A percentile compares a stretch with the other conserved stretches of the same genome.
phyloP scores from a whole-genome alignment of 2,888 invertebrate genomes.

The Epirrhoe tristata region DNA sequence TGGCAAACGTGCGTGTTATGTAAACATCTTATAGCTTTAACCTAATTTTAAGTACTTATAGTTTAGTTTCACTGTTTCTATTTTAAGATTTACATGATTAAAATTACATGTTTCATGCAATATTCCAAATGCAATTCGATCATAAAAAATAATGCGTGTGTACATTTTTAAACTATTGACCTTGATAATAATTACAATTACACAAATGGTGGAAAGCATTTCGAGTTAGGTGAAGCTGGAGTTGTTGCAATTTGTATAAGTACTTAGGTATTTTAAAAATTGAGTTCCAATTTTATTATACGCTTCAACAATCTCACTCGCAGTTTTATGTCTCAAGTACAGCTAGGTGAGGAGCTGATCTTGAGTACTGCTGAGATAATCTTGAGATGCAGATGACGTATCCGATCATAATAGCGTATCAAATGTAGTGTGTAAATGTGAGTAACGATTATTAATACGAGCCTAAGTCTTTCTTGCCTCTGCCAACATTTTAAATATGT shows the following conservation, averaged over 20 bases:
- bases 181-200: neutral
- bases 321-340: too few species aligned
- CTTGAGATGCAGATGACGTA: too few species aligned
- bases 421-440: too few species aligned
- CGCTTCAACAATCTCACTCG: too few species aligned
- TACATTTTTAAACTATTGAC: neutral
- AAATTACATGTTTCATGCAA: neutral
- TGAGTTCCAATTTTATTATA: neutral
- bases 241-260: neutral
- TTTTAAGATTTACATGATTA: neutral
- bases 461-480: too few species aligned
- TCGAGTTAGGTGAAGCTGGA: neutral
- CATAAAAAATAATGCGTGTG: neutral
- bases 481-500: too few species aligned
- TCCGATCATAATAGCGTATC: too few species aligned
- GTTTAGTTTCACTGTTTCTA: neutral
- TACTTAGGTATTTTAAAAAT: too few species aligned
- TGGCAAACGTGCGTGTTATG: neutral
- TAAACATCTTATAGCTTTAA: neutral
- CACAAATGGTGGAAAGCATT: neutral
- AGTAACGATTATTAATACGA: too few species aligned
- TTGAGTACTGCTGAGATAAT: too few species aligned
- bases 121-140: neutral
- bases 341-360: too few species aligned
- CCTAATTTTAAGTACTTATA: neutral